phyloP scores from a whole-genome alignment of 2,113 vertebrate genomes.

The Mustelus asterias region DNA sequence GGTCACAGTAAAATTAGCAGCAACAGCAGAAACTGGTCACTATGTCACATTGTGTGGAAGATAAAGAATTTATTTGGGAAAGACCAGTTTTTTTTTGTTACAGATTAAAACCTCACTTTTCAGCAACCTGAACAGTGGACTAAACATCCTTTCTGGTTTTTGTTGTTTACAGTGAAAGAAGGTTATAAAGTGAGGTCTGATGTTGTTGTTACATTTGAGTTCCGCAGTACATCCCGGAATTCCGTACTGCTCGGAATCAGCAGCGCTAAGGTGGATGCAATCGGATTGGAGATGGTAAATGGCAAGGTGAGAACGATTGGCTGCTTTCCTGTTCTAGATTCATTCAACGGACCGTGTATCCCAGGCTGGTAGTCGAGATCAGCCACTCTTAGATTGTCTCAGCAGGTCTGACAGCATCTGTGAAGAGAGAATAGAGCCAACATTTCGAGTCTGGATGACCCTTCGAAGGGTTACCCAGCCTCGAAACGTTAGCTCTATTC shows the following conservation, averaged over 20 bases:
- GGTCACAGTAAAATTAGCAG: neutral
- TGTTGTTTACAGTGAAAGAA: conserved; percentile 64
- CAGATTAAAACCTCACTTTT: neutral
- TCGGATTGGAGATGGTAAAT: conserved; percentile 81
- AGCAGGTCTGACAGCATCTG: too few relatives aligned
- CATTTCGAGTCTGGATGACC: too few relatives aligned
- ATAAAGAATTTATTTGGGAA: neutral
- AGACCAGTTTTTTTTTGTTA: neutral
- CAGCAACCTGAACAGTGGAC: neutral
- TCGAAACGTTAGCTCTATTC: too few relatives aligned
- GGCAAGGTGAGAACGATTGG: conserved; percentile 67
- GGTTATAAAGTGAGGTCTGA: conserved; percentile 88
- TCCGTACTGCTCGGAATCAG: conserved; percentile 79
- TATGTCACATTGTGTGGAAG: neutral
- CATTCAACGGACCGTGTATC: neutral
- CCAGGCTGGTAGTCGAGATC: neutral
- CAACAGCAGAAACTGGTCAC: neutral
- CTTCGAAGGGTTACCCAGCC: too few relatives aligned
- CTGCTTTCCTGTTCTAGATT: neutral
- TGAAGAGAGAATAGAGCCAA: too few relatives aligned
- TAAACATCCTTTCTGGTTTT: neutral
- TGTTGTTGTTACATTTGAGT: conserved; percentile 72
- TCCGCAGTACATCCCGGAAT: conserved; percentile 63
- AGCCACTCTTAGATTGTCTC: neutral
- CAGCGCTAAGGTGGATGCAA: conserved; percentile 81